phyloP scores from a whole-genome alignment of 92 coral and sea anemone species.

The Siderastrea siderea region DNA sequence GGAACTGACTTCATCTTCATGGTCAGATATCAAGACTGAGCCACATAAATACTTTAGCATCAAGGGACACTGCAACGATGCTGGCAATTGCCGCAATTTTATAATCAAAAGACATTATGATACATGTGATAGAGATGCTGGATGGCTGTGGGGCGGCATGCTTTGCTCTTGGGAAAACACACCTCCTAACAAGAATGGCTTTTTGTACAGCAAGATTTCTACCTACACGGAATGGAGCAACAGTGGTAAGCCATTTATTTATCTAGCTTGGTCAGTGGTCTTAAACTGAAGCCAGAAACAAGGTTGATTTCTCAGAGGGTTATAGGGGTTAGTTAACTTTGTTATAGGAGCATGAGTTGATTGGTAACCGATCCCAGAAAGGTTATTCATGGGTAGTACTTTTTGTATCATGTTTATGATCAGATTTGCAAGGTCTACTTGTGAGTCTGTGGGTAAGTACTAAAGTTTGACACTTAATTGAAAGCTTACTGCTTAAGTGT shows the following conservation, averaged over 20 bases:
- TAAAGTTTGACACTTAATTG: too few species aligned
- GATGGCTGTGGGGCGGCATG: neutral
- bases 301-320: too few species aligned
- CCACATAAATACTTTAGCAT: neutral
- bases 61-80: neutral
- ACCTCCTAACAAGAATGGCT: neutral
- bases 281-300: too few species aligned
- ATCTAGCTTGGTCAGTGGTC: too few species aligned
- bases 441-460: too few species aligned
- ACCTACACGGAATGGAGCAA: neutral
- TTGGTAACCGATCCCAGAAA: too few species aligned
- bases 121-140: neutral
- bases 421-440: too few species aligned
- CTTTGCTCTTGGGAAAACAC: neutral
- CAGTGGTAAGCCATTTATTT: neutral
- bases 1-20: neutral
- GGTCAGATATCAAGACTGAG: neutral
- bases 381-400: too few species aligned
- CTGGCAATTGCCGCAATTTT: neutral
- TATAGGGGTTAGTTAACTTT: too few species aligned
- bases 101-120: neutral
- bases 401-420: too few species aligned
- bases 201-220: neutral
- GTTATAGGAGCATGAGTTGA: too few species aligned
- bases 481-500: too few species aligned